Conservation (phyloP, 2,113 vertebrate genomes). For the Bothrops jararaca region DNA sequence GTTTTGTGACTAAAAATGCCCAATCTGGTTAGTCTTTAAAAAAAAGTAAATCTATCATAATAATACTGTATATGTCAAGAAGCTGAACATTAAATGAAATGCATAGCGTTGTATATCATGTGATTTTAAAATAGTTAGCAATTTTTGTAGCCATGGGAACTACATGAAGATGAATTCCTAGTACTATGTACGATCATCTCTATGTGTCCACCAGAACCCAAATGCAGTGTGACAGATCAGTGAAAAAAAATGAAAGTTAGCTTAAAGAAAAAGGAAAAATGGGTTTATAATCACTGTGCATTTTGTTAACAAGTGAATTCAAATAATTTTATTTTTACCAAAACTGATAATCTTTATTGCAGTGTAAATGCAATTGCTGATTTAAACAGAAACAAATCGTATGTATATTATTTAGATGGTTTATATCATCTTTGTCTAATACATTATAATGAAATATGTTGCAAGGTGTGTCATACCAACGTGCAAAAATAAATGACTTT, state of each 20-base stretch:
- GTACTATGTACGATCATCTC: conserved; percentile 48
- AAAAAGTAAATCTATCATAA: conserved; percentile 43
- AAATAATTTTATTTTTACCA: conserved; percentile 77
- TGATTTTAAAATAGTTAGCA: conserved; percentile 56
- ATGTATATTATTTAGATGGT: conserved; percentile 63
- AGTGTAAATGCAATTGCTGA: conserved; percentile 65
- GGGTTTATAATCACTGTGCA: conserved; percentile 78
- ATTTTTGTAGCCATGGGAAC: conserved; percentile 50
- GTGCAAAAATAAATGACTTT: conserved; percentile 74
- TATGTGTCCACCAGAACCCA: conserved; percentile 36
- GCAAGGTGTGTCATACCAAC: conserved; percentile 70
- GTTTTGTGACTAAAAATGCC: conserved; percentile 63
- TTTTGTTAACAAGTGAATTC: conserved; percentile 73
- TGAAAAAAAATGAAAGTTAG: conserved; percentile 43
- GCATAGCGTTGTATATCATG: conserved; percentile 51
- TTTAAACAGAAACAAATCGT: conserved; percentile 31
- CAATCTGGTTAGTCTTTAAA: conserved; percentile 58
- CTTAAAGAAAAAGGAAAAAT: conserved; percentile 53
- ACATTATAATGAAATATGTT: conserved; percentile 68
- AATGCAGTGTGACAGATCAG: conserved; percentile 55
- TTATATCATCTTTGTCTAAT: conserved; percentile 69
- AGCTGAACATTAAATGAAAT: conserved; percentile 60
- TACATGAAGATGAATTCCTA: conserved; percentile 32
- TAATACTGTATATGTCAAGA: conserved; percentile 57
- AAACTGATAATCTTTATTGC: conserved; percentile 63